Conservation (phyloP, 2,888 invertebrate genomes). For the Alsophila aescularia region DNA sequence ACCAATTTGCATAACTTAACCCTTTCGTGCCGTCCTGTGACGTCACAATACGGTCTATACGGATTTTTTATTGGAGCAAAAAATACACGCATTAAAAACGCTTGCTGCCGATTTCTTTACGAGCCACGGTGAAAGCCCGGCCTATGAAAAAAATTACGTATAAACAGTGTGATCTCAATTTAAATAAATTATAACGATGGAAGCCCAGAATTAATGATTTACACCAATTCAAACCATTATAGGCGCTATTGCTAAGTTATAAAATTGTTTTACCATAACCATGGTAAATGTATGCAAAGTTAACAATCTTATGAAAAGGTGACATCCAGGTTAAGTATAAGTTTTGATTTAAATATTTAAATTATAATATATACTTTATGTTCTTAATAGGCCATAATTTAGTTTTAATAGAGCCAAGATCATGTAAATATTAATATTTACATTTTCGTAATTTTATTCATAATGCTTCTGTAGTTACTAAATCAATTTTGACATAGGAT, state of each 20-base stretch:
- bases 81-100: conserved; percentile 62
- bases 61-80: conserved; percentile 71
- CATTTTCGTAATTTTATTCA: conserved; percentile 19
- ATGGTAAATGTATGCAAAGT: neutral
- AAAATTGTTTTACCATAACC: neutral
- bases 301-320: conserved; percentile 17
- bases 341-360: conserved; percentile 26
- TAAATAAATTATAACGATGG: conserved; percentile 10
- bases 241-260: neutral
- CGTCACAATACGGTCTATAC: conserved; percentile 49
- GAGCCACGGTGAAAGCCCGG: conserved; percentile 33
- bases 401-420: conserved; percentile 17
- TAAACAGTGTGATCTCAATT: conserved; percentile 36
- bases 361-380: conserved; percentile 19
- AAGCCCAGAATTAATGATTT: no score
- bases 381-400: conserved; percentile 26
- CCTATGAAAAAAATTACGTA: conserved; percentile 28
- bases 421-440: conserved; percentile 21
- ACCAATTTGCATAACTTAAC: conserved; percentile 81
- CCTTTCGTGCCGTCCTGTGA: conserved; percentile 56
- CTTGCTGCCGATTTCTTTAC: conserved; percentile 47
- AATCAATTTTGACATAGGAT: conserved; percentile 1
- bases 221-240: neutral
- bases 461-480: conserved; percentile 21
- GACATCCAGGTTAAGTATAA: conserved; percentile 17